Evolutionary conservation across 2,797 vertebrate species (phyloP), one percentile per base, ranked within the genome.

Genomic region (Cebuella pygmaea): DNA sequence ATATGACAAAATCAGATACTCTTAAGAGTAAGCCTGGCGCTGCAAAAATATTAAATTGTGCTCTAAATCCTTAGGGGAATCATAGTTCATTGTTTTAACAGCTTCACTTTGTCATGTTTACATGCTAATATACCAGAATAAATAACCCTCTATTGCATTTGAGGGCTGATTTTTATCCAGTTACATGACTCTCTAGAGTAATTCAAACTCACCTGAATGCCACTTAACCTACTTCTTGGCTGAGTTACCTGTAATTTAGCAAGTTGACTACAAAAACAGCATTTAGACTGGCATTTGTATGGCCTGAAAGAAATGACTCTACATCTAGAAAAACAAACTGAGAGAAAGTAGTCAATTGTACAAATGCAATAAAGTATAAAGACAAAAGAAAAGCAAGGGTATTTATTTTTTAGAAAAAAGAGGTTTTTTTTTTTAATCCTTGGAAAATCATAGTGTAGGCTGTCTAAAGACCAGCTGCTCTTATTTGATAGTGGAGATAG

Each of bases 61-160:
- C 36, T 96, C 41, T 76, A 95, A 39, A 13, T 36, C 41, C 91
- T 88, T 70, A 74, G 87, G 91, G 59, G 36, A 3, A 61, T 84
- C 90, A 72, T 89, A 82, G 93, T 86, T 94, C 80, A 96, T 94
- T 97, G 89, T 93, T 95, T 86, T 61, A 93, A 93, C 7, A 91
- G n/a, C 27, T 96, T 93, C 64, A 79, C 33, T 93, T 93, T 95
- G 70, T 88, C 64, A 82, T 96, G 82, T 87, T 97, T 95, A 95
- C 41, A 24, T 88, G 36, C 72, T 93, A 93, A 93, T 11, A 52
- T 70, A 81, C 64, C 59, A 96, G 46, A 95, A 89, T 94, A 95
- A 95, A 94, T 91, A 87, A 80, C 75, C 30, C 20, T 83, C 1
- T 76, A 64, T 30, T 81, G 15, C 48, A 82, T 90, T 86, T 81